Base-by-base conservation (phyloP, 2,113 vertebrate species). In the Brachirus orientalis region DNA sequence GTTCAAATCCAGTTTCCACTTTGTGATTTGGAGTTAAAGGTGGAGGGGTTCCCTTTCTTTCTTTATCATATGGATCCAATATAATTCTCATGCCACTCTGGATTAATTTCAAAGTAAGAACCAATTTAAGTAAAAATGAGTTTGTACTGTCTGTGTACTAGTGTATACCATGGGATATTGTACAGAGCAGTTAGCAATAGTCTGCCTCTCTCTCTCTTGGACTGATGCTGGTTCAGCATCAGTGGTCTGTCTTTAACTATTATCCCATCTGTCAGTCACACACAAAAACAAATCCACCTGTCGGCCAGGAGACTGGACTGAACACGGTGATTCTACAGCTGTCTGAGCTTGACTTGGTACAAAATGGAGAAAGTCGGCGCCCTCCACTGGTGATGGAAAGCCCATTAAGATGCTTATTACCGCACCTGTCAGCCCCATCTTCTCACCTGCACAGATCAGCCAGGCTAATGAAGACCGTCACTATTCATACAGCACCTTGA, bases 191-290 rank as follows among this genome's bases (percentile, higher is more conserved):
- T 90, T 82, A 90, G 82, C 72, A 85, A 77, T 82, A 77, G 72
- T 85, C 86, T 85, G 79, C n/a, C n/a, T 53, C 73, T 88, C 64
- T 81, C 48, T 84, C 80, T 80, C 74, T 58, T 69, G 70, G 86
- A 79, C 90, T 86, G 81, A 86, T 90, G 88, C n/a, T n/a, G 89
- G 88, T 92, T 92, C 90, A 88, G 89, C 86, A 82, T 89, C 89
- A 91, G 83, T 90, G 90, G 88, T 74, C 88, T 92, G 92, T 91
- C 92, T 88, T 90, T 81, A 89, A 81, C 77, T 82, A 90, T 93
- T 93, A 84, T 84, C 83, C 75, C 79, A 89, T 88, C 90, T 91
- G 91, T 91, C 92, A 88, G 85, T 93, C 93, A 90, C 87, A 75
- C 78, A 70, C 65, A 60, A 84, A 89, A 90, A 92, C 90, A 91